These are phyloP conservation scores for Eudorcas thomsonii DNA, from an alignment of 2,113 vertebrate species.

Conservation along the genomic window DNA sequence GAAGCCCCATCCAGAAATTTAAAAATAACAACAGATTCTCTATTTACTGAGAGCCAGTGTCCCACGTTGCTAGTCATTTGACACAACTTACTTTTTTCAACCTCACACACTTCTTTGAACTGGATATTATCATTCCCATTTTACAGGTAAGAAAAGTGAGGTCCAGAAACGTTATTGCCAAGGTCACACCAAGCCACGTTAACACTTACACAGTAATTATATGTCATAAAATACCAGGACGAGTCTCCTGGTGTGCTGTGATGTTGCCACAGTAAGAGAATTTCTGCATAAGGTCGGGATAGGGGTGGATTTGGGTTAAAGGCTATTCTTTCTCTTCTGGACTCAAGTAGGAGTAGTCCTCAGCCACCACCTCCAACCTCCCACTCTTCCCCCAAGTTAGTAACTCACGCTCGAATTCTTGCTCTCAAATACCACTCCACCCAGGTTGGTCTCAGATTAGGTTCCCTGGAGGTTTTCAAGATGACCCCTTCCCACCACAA, in stretches of 20 bases:
- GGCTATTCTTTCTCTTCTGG: not conserved
- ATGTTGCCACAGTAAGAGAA: not conserved
- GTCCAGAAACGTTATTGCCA: not conserved
- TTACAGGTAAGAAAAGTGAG: constrained; percentile 53
- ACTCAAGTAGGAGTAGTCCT: not conserved
- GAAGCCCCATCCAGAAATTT: not conserved
- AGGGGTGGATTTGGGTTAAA: not conserved
- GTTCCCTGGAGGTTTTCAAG: not conserved
- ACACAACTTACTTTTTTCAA: not conserved
- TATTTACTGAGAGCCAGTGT: not conserved
- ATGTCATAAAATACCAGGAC: not conserved
- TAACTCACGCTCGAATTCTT: not conserved
- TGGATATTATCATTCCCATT: not conserved
- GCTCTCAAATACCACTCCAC: not conserved
- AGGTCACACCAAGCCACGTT: not conserved
- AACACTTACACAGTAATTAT: not conserved
- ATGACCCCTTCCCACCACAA: not conserved
- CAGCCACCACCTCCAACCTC: not conserved
- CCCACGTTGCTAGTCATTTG: not conserved
- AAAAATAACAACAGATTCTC: not conserved
- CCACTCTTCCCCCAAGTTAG: not conserved
- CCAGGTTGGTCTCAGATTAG: not conserved
- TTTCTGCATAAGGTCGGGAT: not conserved
- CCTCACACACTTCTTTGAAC: not conserved
- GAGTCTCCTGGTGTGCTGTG: not conserved